Evolutionary conservation across 2,888 invertebrate species (phyloP), one percentile per base, ranked within the genome.

Genomic region (Alitta virens): DNA sequence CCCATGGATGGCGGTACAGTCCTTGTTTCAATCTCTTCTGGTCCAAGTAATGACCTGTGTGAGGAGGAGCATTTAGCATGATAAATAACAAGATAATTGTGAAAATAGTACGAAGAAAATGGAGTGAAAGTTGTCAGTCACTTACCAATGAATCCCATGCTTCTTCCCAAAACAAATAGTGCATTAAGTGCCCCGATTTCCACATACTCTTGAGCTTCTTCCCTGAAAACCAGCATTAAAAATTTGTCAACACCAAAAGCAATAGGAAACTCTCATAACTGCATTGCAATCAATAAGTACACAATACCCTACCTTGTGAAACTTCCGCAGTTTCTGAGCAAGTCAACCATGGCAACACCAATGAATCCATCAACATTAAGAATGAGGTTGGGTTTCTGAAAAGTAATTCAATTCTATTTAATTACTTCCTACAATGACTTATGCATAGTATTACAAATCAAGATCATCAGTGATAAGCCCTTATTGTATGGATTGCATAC

Each of bases 171-270:
- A 2, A 99, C 98, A 84, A 99, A 99, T 57, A 99, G 86, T 1
- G 98, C 98, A 84, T 99, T 99, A 74, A 99, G 92, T 16, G 97
- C 91, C 49, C 99, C 98, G 98, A 84, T 99, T 99, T 74, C 99
- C 92, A 5, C 5, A 33, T 33, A 7, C 12, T 33, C 12, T 5
- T 33, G 33, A 33, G 33, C 33, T 46, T 46, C n/a, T 46, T 21
- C 5, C 21, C 7, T 46, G 46, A 57, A 81, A 79, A 5, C 46
- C 3, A 46, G 18, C 7, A 18, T 46, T 46, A 12, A 5, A 46
- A 46, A 46, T 46, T 21, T n/a, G 21, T 7, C 33, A 33, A 33
- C 33, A 5, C 5, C 33, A 33, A 7, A 12, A 33, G 7, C 33
- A 33, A 7, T 33, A 33, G n/a, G n/a, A n/a, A n/a, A n/a, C n/a